Percentiles rank a stretch among this genome's conserved stretches.
phyloP scores from a whole-genome alignment of 2,113 vertebrate species.

The Muscicapa adusta region DNA sequence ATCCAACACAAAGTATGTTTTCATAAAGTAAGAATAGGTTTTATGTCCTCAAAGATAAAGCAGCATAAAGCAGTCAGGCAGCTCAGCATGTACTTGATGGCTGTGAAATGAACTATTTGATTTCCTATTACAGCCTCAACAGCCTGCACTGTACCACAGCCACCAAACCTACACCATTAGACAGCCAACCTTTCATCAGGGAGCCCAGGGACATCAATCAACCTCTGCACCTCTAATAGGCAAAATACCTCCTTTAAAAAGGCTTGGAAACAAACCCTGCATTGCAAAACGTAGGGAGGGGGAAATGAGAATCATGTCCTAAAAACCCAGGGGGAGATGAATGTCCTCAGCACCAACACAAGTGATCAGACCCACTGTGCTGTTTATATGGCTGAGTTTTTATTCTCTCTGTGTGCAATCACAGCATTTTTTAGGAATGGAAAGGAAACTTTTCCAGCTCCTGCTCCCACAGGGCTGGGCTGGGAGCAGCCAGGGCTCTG shows the following conservation, averaged over 20 bases:
- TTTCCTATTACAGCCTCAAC: slow-evolving; percentile 62
- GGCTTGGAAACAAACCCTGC: background rate
- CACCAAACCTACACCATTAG: background rate
- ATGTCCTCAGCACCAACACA: background rate
- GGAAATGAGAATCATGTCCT: background rate
- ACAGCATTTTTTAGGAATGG: background rate
- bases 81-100: slow-evolving; percentile 57
- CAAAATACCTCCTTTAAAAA: slow-evolving; percentile 7
- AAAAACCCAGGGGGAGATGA: background rate
- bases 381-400: background rate
- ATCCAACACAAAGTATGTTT: slow-evolving; percentile 67
- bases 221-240: slow-evolving; percentile 17
- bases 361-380: background rate
- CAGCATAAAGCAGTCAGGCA: slow-evolving; percentile 58
- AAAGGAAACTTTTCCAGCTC: background rate
- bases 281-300: background rate
- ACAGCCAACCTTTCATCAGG: slow-evolving; percentile 37
- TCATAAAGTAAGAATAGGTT: slow-evolving; percentile 68
- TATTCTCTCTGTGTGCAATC: background rate
- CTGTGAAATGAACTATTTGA: slow-evolving; percentile 71
- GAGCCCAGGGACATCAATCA: background rate
- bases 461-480: background rate
- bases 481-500: background rate
- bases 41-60: slow-evolving; percentile 64
- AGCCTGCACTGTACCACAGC: slow-evolving; percentile 12